phyloP scores from a whole-genome alignment of 2,888 invertebrate species.

The Apamea monoglypha region DNA sequence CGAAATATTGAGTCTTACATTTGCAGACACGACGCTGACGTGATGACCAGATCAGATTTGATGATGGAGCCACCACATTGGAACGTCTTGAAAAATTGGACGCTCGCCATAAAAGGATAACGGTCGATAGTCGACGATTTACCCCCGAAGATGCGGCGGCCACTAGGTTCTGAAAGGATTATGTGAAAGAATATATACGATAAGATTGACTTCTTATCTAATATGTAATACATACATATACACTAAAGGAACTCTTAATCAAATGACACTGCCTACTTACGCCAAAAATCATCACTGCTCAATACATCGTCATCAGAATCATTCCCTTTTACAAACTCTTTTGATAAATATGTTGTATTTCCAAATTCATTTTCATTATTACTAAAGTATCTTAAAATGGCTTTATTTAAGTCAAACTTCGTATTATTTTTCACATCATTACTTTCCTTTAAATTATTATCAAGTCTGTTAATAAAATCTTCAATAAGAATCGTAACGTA shows the following conservation, averaged over 20 bases:
- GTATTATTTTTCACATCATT: constrained; percentile 62
- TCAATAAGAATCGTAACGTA: constrained; percentile 65
- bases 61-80: constrained; percentile 83
- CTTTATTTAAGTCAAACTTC: constrained; percentile 64
- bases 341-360: constrained; percentile 14
- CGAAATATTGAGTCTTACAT: constrained; percentile 69
- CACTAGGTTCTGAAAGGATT: constrained; percentile 69
- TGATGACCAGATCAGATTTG: constrained; percentile 80
- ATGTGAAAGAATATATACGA: not conserved
- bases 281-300: constrained; percentile 76
- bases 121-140: constrained; percentile 72
- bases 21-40: constrained; percentile 84
- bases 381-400: constrained; percentile 63
- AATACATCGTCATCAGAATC: constrained; percentile 51
- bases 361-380: constrained; percentile 42
- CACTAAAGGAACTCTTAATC: not conserved
- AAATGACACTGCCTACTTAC: constrained; percentile 67
- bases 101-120: constrained; percentile 83
- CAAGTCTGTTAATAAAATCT: constrained; percentile 68
- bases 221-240: not conserved
- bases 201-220: not conserved
- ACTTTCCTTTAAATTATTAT: constrained; percentile 66
- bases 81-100: constrained; percentile 79
- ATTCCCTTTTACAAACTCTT: constrained; percentile 11
- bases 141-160: constrained; percentile 79